Percentiles rank a stretch among this genome's conserved stretches.
Conservation (phyloP, 2,797 vertebrate genomes). For the Neosilurus mollespiculum region DNA sequence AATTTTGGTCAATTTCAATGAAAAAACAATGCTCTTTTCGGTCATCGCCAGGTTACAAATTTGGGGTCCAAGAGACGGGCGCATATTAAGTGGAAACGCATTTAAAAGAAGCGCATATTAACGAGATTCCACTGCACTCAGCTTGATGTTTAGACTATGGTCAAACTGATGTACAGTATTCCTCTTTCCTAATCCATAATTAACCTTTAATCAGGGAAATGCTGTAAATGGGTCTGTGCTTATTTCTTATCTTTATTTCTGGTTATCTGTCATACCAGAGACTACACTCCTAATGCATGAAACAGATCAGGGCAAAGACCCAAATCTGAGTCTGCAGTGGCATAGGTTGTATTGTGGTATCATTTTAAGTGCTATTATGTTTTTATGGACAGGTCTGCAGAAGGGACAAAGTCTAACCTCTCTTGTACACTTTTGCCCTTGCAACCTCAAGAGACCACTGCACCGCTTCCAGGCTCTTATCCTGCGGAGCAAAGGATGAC, state of each 20-base stretch:
- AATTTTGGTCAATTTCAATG: too few relatives aligned
- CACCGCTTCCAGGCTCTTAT: constrained; percentile 40
- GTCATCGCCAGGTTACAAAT: too few relatives aligned
- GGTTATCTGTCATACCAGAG: background rate
- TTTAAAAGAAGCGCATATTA: too few relatives aligned
- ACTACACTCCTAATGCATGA: background rate
- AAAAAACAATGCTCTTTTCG: too few relatives aligned
- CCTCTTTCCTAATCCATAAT: background rate
- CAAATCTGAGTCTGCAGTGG: background rate
- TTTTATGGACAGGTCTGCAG: constrained; percentile 51
- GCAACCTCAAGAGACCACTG: constrained; percentile 63
- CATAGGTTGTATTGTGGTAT: background rate
- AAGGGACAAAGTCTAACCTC: constrained; percentile 52
- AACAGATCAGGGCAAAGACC: background rate
- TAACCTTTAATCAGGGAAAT: background rate
- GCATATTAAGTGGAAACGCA: too few relatives aligned
- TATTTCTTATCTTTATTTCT: background rate
- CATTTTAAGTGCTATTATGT: background rate
- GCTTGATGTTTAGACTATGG: background rate
- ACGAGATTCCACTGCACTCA: background rate
- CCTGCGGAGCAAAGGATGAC: constrained; percentile 50
- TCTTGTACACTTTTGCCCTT: constrained; percentile 36
- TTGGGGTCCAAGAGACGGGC: too few relatives aligned
- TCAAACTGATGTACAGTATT: background rate
- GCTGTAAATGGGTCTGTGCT: background rate